These are phyloP conservation scores for Heliconius sara DNA, from an alignment of 2,888 invertebrate genomes.

Conservation along the genomic window DNA sequence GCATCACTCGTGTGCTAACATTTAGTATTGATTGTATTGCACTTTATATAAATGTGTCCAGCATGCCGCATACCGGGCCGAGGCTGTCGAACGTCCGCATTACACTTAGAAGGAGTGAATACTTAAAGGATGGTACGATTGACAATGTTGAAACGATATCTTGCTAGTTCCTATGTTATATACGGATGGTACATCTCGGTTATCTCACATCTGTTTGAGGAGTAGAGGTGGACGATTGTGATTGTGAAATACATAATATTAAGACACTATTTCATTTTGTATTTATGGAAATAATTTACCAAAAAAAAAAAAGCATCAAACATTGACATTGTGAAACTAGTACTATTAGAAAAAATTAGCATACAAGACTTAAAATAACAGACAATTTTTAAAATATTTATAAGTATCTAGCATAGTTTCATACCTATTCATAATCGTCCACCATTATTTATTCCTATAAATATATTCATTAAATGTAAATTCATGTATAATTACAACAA, in stretches of 20 bases:
- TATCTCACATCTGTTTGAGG: not conserved
- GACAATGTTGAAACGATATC: constrained; percentile 53
- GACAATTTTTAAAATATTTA: not conserved
- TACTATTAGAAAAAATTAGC: constrained; percentile 9
- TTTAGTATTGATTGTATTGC: not conserved
- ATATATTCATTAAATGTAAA: constrained; percentile 25
- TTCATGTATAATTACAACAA: constrained; percentile 16
- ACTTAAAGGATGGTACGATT: constrained; percentile 54
- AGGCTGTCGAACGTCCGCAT: not conserved
- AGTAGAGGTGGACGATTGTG: constrained; percentile 21
- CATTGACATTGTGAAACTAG: constrained; percentile 7
- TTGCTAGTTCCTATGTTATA: constrained; percentile 63
- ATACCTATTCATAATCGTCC: constrained; percentile 20
- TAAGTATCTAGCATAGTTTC: constrained; percentile 1
- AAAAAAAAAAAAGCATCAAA: not conserved
- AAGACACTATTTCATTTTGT: not conserved
- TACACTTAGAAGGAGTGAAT: constrained; percentile 54
- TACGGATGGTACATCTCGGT: constrained; percentile 25
- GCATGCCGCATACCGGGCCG: not conserved
- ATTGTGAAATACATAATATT: not conserved
- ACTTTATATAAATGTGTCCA: not conserved
- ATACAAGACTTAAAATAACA: constrained; percentile 1
- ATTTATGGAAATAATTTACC: not conserved
- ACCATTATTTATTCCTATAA: not conserved
- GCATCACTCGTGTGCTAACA: not conserved